Base-by-base conservation (phyloP, 2,888 invertebrate species). In the Eupithecia tripunctaria region DNA sequence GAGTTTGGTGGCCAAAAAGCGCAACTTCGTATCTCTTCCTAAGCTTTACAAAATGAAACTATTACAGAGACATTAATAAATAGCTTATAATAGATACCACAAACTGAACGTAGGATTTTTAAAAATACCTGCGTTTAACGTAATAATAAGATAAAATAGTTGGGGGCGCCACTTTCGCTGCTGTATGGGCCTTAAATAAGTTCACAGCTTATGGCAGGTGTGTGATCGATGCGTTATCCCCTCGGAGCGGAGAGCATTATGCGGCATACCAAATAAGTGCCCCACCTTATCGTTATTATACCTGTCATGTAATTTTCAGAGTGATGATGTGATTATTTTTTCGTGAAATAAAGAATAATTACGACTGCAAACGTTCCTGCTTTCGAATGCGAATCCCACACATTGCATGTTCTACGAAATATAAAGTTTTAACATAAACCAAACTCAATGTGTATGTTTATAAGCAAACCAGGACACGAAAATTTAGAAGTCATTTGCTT, bases 171-270 rank as follows among this genome's bases (percentile, higher is more conserved):
- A n/a, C n/a, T n/a, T n/a, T n/a, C n/a, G n/a, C n/a, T n/a, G n/a
- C n/a, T n/a, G n/a, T n/a, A n/a, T n/a, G n/a, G n/a, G n/a, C n/a
- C n/a, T n/a, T 68, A 43, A 72, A 69, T 73, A 72, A 41, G 62
- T n/a, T n/a, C n/a, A n/a, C 56, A 43, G 73, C 63, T 69, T 69
- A 70, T 32, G 67, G 71, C 71, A 67, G 70, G 75, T 69, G 71
- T 68, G 75, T 32, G 60, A 56, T 56, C 56, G 56, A 56, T 56
- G 56, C 56, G 25, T 56, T 56, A 56, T 56, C 56, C 25, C 25
- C 21, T 56, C 21, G 56, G 8, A 25, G 4, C 0, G 12, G 56
- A 56, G 56, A 51, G 51, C 21, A 21, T 51, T 51, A 21, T 21
- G 51, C 18, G 12, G 21, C 21, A 51, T 51, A 21, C 51, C 51